A percentile compares a stretch with the other conserved stretches of the same genome.
Conservation (phyloP, 2,888 invertebrate species). For the Aleiodes alternator region DNA sequence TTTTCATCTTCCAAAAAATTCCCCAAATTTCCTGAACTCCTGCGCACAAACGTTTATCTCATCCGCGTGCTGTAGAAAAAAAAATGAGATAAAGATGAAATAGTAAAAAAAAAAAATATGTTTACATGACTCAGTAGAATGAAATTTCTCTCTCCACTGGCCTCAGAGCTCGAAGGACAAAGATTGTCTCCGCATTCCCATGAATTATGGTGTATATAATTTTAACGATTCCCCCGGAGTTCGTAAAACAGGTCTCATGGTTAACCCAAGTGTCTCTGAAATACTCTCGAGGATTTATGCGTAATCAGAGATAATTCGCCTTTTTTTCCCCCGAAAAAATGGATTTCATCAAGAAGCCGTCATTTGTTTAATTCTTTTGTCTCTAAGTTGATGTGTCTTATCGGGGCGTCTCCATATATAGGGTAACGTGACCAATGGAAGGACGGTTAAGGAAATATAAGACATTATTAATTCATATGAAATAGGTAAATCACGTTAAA, state of each 20-base stretch:
- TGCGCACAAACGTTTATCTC: background rate
- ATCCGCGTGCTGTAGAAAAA: background rate
- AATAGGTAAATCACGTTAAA: too few species aligned
- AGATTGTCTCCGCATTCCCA: constrained; percentile 50
- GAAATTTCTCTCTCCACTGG: constrained; percentile 24
- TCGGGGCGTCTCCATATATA: constrained; percentile 45
- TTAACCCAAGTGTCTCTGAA: background rate
- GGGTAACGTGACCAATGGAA: too few species aligned
- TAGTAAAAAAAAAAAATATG: constrained; percentile 9
- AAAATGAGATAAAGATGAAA: background rate
- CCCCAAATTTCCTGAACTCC: background rate
- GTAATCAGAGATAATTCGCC: constrained; percentile 13
- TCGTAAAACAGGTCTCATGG: background rate
- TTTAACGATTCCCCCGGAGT: constrained; percentile 9
- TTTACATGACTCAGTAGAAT: constrained; percentile 24
- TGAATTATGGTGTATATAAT: constrained; percentile 30
- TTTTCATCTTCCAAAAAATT: background rate
- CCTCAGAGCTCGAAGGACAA: constrained; percentile 41
- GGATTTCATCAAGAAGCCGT: background rate
- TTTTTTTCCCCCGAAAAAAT: background rate
- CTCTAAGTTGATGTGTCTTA: constrained; percentile 25
- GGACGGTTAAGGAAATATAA: too few species aligned
- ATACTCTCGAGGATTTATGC: background rate
- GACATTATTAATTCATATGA: too few species aligned
- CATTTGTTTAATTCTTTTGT: constrained; percentile 6